Evolutionary conservation across 2,113 vertebrate genomes (phyloP), one percentile per base, ranked within the genome.

Genomic region (Colossoma macropomum): DNA sequence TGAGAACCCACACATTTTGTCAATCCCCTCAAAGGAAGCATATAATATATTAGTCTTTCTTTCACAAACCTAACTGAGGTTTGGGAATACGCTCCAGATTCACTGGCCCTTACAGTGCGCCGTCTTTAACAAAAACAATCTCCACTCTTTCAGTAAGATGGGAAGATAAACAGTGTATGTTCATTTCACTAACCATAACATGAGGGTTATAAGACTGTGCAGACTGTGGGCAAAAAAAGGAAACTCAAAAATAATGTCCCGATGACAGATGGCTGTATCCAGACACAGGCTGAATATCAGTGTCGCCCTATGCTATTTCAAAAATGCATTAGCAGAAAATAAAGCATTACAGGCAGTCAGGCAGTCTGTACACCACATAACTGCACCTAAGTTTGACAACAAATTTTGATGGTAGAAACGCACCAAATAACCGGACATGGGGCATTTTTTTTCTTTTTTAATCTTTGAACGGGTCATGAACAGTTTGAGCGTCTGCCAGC

Each of bases 381-480:
- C 41, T 45, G 41, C 10, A 10, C 41, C n/a, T n/a, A n/a, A n/a
- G n/a, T n/a, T n/a, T n/a, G n/a, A n/a, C n/a, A n/a, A n/a, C n/a
- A n/a, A n/a, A n/a, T 45, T 45, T 45, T 45, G 7, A 38, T 38
- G 34, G 34, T 4, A 34, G 52, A 84, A 41, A 65, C 6, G 25
- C 1, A 17, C 27, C 59, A 66, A 70, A 32, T n/a, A 34, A 73
- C 69, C 17, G 23, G 77, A 69, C 62, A 45, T 32, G 72, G 54
- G 38, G 21, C 17, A 65, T 81, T 69, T 77, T 77, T 52, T 77
- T 19, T 17, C 17, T 52, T 52, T 17, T 19, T 41, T 30, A 17
- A 71, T 84, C 63, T 52, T 25, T 27, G 34, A 84, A 78, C 62
- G 10, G 69, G 50, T 68, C 32, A 41, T 74, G 52, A 78, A 79